phyloP scores from a whole-genome alignment of 1,140 invertebrate genomes.

The Ceratosolen fusciceps region DNA sequence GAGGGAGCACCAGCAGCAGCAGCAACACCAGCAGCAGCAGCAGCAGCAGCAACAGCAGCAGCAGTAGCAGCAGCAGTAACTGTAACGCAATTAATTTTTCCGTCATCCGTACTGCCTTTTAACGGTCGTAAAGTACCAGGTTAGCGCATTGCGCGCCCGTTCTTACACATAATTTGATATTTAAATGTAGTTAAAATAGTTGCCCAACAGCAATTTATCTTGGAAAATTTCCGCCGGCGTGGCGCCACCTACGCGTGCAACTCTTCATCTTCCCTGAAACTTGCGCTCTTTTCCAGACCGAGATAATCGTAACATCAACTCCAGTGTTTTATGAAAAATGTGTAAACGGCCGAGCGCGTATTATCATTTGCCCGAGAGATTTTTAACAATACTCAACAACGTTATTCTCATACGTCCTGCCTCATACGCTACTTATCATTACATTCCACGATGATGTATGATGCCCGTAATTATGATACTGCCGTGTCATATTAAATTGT shows the following conservation, averaged over 20 bases:
- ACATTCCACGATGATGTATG: neutral
- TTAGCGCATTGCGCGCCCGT: conserved; percentile 42
- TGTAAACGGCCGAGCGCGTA: conserved; percentile 20
- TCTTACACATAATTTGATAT: conserved; percentile 59
- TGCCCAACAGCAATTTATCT: conserved; percentile 64
- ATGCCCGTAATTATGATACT: neutral
- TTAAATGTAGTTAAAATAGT: conserved; percentile 67
- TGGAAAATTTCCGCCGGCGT: conserved; percentile 50
- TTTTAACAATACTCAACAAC: conserved; percentile 33
- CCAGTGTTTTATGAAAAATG: conserved; percentile 35
- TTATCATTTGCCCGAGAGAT: conserved; percentile 3
- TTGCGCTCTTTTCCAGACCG: neutral
- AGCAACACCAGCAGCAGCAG: too few relatives aligned
- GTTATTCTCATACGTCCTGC: neutral
- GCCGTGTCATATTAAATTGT: too few relatives aligned
- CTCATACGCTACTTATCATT: neutral
- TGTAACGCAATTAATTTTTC: conserved; percentile 39
- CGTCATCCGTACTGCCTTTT: conserved; percentile 1
- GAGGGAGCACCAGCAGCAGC: too few relatives aligned
- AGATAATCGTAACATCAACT: neutral
- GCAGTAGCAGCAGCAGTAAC: neutral
- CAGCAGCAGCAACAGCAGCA: too few relatives aligned
- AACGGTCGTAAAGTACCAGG: conserved; percentile 22
- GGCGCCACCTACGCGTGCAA: neutral
- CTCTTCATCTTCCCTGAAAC: conserved; percentile 3